Base-by-base conservation (phyloP, 1,140 invertebrate species). In the Penaeus vannamei region DNA sequence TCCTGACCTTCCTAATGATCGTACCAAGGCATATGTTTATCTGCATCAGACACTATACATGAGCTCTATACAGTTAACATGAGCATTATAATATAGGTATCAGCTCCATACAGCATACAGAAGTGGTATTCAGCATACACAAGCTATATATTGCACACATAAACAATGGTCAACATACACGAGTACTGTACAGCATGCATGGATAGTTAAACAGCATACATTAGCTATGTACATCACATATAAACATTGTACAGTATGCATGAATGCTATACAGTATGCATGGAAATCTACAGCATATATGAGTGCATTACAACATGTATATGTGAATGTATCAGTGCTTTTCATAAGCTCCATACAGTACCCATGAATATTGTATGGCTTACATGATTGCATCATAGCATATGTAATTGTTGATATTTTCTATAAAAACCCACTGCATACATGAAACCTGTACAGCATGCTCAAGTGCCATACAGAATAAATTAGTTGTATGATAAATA, bases 61-160 rank as follows among this genome's bases (percentile, higher is more conserved):
- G 77, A 87, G 61, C 79, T 72, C 86, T 69, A 62, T 72, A 81
- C 72, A 60, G 86, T 61, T 64, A 82, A 83, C 61, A 81, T 83
- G 46, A 80, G 81, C 82, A 53, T 89, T 61, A 84, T 84, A 80
- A 42, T n/a, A 64, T 60, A 79, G 42, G 69, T 80, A 84, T 84
- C 66, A 64, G 81, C 59, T 84, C 53, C 81, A 77, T 77, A 84
- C 46, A 61, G 64, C 62, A 83, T 77, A 77, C 82, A 85, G 84
- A 69, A 77, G 82, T 85, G 32, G 72, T 61, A 80, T 64, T 46
- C 69, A 53, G 72, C 87, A 69, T 79, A 84, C 72, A 89, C 64
- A 83, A 89, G 87, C 87, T 77, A 32, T 85, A 84, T 89, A 59
- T n/a, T 62, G 82, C 82, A 89, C 84, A 84, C 32, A 85, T 84